phyloP scores from a whole-genome alignment of 2,888 invertebrate genomes.

The Drosophila neonasuta region DNA sequence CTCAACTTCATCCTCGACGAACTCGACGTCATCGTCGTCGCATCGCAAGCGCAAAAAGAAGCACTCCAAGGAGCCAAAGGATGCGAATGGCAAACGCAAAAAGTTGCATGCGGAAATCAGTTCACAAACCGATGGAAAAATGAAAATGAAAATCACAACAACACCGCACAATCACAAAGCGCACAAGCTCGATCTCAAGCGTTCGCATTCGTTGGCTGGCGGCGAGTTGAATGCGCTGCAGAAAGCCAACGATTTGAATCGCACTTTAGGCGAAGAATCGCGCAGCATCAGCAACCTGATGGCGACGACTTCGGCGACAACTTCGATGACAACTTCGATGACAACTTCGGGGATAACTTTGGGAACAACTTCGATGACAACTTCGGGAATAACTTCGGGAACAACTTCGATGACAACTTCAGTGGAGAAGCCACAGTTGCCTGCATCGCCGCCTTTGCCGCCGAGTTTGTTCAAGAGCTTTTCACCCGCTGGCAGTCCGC shows the following conservation, averaged over 20 bases:
- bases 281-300: conserved; percentile 71
- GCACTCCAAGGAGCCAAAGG: conserved; percentile 83
- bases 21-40: conserved; percentile 62
- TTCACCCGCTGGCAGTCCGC: conserved; percentile 32
- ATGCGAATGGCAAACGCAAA: conserved; percentile 82
- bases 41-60: conserved; percentile 85
- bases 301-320: too few species aligned
- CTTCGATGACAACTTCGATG: background rate
- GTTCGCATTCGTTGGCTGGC: conserved; percentile 68
- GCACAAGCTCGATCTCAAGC: conserved; percentile 71
- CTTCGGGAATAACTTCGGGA: too few species aligned
- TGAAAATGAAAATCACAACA: conserved; percentile 84
- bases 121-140: conserved; percentile 82
- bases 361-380: background rate
- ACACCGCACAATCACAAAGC: conserved; percentile 69
- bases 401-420: background rate
- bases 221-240: conserved; percentile 50
- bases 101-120: conserved; percentile 84
- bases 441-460: conserved; percentile 80
- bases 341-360: background rate
- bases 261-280: conserved; percentile 71
- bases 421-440: conserved; percentile 70
- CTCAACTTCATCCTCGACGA: background rate
- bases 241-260: conserved; percentile 54
- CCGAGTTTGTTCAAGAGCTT: conserved; percentile 81